A percentile compares a stretch with the other conserved stretches of the same genome.
phyloP scores from a whole-genome alignment of 1,140 invertebrate species.

The Pseudachorutes palmiensis region DNA sequence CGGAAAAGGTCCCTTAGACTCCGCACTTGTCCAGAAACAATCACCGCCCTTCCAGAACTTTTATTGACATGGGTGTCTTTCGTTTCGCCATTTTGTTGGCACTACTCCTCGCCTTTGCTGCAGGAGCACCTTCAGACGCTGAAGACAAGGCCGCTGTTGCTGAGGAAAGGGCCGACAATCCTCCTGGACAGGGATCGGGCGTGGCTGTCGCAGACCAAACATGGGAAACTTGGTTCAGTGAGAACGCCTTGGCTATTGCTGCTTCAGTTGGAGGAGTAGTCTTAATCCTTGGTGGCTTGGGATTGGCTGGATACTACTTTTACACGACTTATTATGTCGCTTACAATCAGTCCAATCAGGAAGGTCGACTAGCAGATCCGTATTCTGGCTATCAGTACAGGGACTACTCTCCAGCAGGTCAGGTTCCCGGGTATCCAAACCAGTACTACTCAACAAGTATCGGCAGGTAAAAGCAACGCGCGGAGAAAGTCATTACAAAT shows the following conservation, averaged over 20 bases:
- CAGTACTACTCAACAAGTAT: conserved; percentile 17
- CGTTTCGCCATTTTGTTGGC: not conserved
- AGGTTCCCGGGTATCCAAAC: not conserved
- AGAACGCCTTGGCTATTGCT: conserved; percentile 18
- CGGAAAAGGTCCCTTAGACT: too few species aligned
- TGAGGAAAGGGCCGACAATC: conserved; percentile 13
- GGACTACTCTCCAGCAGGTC: not conserved
- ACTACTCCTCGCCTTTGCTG: conserved; percentile 22
- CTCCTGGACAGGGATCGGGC: conserved; percentile 4
- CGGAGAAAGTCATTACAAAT: not conserved
- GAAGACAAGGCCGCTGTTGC: not conserved
- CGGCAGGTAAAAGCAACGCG: conserved; percentile 17
- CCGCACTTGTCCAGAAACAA: too few species aligned
- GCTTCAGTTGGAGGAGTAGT: conserved; percentile 5
- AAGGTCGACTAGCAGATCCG: not conserved
- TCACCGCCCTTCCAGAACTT: too few species aligned
- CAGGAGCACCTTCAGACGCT: conserved; percentile 28
- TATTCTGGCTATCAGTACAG: not conserved
- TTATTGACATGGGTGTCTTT: not conserved
- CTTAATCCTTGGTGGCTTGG: conserved; percentile 24
- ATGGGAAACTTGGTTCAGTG: conserved; percentile 2
- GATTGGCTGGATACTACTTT: conserved; percentile 25
- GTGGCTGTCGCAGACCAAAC: conserved; percentile 20
- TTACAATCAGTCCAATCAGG: not conserved
- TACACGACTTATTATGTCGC: conserved; percentile 22